These are phyloP conservation scores for Peromyscus melanophrys DNA, from an alignment of 2,797 vertebrate species.

Conservation along the genomic window DNA sequence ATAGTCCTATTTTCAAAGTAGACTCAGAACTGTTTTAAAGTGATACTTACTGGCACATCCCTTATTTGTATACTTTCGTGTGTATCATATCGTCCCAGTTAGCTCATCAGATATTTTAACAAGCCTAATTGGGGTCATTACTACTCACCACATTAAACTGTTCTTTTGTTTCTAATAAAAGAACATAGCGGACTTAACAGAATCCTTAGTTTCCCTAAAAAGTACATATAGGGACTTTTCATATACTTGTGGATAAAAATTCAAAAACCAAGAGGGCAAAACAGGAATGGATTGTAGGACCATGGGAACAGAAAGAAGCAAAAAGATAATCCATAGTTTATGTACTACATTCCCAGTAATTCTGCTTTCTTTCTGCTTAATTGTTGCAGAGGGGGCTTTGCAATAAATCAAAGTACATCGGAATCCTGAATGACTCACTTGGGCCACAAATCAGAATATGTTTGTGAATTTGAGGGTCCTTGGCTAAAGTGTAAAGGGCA, in stretches of 20 bases:
- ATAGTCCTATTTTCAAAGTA: neutral
- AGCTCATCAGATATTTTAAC: conserved; percentile 11
- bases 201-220: conserved; percentile 10
- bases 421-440: neutral
- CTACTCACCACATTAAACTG: neutral
- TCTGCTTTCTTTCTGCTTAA: conserved; percentile 32
- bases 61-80: conserved; percentile 1
- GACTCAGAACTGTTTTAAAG: conserved; percentile 27
- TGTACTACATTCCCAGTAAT: neutral
- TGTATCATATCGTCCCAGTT: neutral
- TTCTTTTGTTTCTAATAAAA: conserved; percentile 6
- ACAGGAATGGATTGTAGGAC: neutral
- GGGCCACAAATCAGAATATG: neutral
- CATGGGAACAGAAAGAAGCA: neutral
- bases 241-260: conserved; percentile 40
- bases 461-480: neutral
- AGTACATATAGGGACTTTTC: neutral
- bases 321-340: neutral
- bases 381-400: neutral
- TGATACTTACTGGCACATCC: neutral
- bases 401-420: neutral
- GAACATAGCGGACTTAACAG: neutral
- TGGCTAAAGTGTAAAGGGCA: neutral
- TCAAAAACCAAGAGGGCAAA: neutral
- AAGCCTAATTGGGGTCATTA: neutral